phyloP scores from a whole-genome alignment of 2,888 invertebrate genomes.

The Nasonia oneida region DNA sequence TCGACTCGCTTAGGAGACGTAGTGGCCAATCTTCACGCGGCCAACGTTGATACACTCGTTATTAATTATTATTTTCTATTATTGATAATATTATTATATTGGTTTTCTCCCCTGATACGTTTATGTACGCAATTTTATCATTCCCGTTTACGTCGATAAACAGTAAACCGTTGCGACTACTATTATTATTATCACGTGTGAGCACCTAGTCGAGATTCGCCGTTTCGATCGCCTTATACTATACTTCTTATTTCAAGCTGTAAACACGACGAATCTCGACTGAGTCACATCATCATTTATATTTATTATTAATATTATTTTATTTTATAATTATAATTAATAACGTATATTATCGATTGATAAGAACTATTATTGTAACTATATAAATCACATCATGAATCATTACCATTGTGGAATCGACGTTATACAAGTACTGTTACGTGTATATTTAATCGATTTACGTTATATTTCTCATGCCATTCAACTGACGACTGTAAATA shows the following conservation, averaged over 20 bases:
- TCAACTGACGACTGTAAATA: slow-evolving; percentile 67
- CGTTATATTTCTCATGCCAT: slow-evolving; percentile 61
- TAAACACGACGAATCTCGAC: slow-evolving; percentile 36
- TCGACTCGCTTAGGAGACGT: slow-evolving; percentile 39
- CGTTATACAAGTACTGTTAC: slow-evolving; percentile 28
- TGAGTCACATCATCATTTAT: slow-evolving; percentile 43
- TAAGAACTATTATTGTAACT: slow-evolving; percentile 59
- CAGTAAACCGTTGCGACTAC: not conserved
- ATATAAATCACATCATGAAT: slow-evolving; percentile 41
- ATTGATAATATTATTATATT: slow-evolving; percentile 43
- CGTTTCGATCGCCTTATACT: not conserved
- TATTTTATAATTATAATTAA: slow-evolving; percentile 59
- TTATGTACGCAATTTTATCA: slow-evolving; percentile 19
- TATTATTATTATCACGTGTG: slow-evolving; percentile 31
- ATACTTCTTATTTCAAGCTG: not conserved
- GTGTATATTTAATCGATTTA: slow-evolving; percentile 53
- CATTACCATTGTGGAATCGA: slow-evolving; percentile 35
- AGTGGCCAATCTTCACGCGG: not conserved
- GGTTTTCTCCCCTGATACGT: not conserved
- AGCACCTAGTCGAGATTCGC: slow-evolving; percentile 33
- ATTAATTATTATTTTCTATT: slow-evolving; percentile 47
- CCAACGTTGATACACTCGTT: slow-evolving; percentile 35
- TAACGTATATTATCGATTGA: slow-evolving; percentile 49
- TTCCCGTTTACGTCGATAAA: slow-evolving; percentile 1
- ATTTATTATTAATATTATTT: slow-evolving; percentile 60